Conservation (phyloP, 2,888 invertebrate genomes). For the Hypomecis punctinalis region DNA sequence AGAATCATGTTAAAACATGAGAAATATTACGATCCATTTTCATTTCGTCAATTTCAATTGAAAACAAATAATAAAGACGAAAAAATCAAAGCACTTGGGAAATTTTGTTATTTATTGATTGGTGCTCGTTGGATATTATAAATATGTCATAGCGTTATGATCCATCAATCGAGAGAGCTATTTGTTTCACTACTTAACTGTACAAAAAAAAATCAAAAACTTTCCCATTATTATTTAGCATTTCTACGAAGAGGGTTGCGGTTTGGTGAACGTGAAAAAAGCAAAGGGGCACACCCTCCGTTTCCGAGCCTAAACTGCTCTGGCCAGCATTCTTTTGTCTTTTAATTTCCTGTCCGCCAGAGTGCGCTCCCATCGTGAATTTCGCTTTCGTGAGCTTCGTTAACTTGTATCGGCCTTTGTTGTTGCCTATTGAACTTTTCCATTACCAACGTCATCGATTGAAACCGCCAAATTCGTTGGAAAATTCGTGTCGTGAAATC, state of each 20-base stretch:
- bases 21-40: too few relatives aligned
- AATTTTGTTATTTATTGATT: too few relatives aligned
- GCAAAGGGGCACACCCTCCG: slow-evolving; percentile 70
- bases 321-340: slow-evolving; percentile 81
- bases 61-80: too few relatives aligned
- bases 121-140: too few relatives aligned
- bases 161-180: background rate
- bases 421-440: slow-evolving; percentile 83
- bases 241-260: slow-evolving; percentile 61
- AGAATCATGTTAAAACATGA: too few relatives aligned
- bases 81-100: too few relatives aligned
- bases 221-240: slow-evolving; percentile 48
- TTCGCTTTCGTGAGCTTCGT: slow-evolving; percentile 82
- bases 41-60: too few relatives aligned
- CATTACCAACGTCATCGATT: slow-evolving; percentile 80
- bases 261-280: slow-evolving; percentile 65
- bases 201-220: background rate
- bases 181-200: background rate
- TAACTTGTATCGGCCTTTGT: slow-evolving; percentile 82
- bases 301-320: slow-evolving; percentile 80
- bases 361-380: slow-evolving; percentile 77
- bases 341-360: slow-evolving; percentile 82
- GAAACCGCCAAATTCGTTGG: slow-evolving; percentile 79
- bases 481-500: slow-evolving; percentile 71
- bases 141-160: too few relatives aligned